Evolutionary conservation across 2,113 vertebrate species (phyloP).

Genomic region (Oplegnathus fasciatus): DNA sequence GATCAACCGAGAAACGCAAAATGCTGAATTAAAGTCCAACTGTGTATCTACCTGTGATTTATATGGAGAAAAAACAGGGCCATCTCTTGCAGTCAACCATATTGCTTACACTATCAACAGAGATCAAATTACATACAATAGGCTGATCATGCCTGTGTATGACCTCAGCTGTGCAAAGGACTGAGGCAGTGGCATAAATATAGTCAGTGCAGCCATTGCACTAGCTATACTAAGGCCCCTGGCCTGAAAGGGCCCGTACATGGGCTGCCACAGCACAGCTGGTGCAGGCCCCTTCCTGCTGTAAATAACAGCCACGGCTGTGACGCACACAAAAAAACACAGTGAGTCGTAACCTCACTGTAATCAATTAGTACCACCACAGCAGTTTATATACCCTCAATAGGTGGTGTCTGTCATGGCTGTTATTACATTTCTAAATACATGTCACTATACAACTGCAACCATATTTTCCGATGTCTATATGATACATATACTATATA

Average conservation of each 20-base stretch:
- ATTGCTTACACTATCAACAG: background rate
- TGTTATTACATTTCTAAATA: no score
- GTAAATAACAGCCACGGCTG: background rate
- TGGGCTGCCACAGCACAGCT: background rate
- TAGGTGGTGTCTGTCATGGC: no score
- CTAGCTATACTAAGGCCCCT: background rate
- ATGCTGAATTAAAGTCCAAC: background rate
- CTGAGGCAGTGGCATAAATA: background rate
- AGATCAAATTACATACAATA: slow-evolving; percentile 23
- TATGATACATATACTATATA: no score
- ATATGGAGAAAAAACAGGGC: background rate
- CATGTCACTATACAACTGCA: no score
- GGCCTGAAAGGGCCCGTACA: background rate
- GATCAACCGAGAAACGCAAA: background rate
- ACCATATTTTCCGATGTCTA: no score
- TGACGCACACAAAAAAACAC: background rate
- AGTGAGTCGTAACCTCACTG: no score
- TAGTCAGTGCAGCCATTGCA: background rate
- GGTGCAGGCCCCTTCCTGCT: background rate
- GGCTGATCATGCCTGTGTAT: background rate
- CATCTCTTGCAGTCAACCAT: background rate
- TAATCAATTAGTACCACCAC: background rate
- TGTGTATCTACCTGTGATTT: background rate
- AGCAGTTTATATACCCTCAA: no score
- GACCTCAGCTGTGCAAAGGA: background rate